Conservation (phyloP, 37 sponge, comb jelly and placozoan species). For the Ephydatia muelleri region DNA sequence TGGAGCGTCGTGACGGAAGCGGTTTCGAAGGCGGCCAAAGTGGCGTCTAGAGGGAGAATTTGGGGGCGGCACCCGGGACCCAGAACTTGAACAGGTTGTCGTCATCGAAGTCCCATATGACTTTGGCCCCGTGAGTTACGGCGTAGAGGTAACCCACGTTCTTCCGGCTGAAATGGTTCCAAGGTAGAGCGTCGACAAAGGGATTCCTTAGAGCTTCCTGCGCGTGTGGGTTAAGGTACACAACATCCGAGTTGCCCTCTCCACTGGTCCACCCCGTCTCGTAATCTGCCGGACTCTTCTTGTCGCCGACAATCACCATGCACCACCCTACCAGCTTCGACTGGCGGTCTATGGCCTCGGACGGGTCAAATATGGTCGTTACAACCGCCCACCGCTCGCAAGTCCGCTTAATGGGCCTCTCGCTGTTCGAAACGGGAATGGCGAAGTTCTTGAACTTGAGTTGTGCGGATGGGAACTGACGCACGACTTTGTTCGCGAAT, state of each 20-base stretch:
- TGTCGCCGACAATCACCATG: conserved; percentile 57
- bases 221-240: conserved; percentile 32
- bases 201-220: conserved; percentile 18
- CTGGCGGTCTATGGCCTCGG: conserved; percentile 44
- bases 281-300: conserved; percentile 33
- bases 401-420: neutral
- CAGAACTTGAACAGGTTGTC: conserved; percentile 68
- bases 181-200: conserved; percentile 41
- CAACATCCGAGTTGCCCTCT: conserved; percentile 33
- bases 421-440: neutral
- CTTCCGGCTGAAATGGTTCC: conserved; percentile 60
- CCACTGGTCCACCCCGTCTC: conserved; percentile 28
- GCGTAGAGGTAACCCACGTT: conserved; percentile 74
- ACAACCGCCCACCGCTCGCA: conserved; percentile 61
- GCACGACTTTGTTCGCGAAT: conserved; percentile 37
- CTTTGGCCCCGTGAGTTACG: conserved; percentile 46
- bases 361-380: conserved; percentile 44
- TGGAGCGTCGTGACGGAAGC: conserved; percentile 5
- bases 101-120: conserved; percentile 74
- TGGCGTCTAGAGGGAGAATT: conserved; percentile 28
- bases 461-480: conserved; percentile 19
- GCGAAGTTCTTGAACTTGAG: neutral
- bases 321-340: conserved; percentile 50
- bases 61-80: conserved; percentile 45
- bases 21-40: neutral